phyloP scores from a whole-genome alignment of 2,797 vertebrate species.

The Sebastes oblongus region DNA sequence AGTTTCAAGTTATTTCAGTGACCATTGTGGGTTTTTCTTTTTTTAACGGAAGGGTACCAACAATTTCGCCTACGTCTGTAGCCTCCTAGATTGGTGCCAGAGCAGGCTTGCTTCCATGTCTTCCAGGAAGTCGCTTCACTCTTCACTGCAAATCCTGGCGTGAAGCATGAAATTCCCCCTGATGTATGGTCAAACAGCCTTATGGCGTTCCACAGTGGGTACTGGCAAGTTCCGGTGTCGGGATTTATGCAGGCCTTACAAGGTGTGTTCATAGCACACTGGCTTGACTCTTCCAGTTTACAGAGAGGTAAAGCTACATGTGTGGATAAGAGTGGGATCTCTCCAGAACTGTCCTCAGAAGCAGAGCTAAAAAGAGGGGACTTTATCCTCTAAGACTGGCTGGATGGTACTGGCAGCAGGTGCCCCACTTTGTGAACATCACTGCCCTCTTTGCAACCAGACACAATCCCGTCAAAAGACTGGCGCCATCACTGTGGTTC shows the following conservation, averaged over 20 bases:
- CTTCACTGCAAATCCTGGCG: not conserved
- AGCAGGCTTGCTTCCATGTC: not conserved
- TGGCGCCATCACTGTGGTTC: not conserved
- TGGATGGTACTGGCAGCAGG: not conserved
- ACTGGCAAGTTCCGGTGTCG: not conserved
- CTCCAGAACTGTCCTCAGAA: not conserved
- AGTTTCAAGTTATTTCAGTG: no score
- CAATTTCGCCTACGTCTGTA: no score
- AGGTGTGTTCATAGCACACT: constrained; percentile 3
- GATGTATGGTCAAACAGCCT: constrained; percentile 15
- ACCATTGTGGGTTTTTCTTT: no score
- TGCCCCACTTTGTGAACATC: constrained; percentile 1
- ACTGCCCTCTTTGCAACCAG: not conserved
- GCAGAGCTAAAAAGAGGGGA: not conserved
- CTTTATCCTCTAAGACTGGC: constrained; percentile 8
- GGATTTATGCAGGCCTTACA: not conserved
- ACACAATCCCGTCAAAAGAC: not conserved
- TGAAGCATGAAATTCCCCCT: not conserved
- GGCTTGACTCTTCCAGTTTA: not conserved
- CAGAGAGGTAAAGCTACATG: not conserved
- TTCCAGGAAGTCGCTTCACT: not conserved
- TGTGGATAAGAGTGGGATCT: not conserved
- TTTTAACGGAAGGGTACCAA: no score
- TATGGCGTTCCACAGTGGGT: not conserved
- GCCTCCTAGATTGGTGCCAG: not conserved